Evolutionary conservation across 2,113 vertebrate species (phyloP).

Genomic region (Cephalopterus ornatus): DNA sequence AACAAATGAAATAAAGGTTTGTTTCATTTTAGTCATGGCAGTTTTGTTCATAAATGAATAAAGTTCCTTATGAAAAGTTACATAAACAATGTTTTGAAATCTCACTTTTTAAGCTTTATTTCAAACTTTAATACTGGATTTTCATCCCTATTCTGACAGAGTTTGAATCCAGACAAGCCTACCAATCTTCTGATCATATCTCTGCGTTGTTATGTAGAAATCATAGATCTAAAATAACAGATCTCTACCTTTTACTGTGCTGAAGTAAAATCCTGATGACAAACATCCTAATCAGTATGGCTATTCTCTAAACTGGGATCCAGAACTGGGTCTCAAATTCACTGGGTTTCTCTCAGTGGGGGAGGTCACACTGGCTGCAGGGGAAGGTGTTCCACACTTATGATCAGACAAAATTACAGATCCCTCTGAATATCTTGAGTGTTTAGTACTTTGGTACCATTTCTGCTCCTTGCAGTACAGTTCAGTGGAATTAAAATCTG

Average conservation of each 20-base stretch:
- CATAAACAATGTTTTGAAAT: not conserved
- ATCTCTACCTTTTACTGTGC: not conserved
- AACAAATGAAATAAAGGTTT: not conserved
- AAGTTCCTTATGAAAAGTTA: not conserved
- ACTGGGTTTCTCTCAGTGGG: not conserved
- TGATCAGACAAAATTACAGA: not conserved
- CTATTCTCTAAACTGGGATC: not conserved
- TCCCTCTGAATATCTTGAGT: not conserved
- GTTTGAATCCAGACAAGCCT: not conserved
- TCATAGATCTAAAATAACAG: not conserved
- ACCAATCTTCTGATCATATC: not conserved
- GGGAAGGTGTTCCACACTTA: not conserved
- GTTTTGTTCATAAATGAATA: not conserved
- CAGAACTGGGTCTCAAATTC: not conserved
- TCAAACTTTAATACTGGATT: not conserved
- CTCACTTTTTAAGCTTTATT: not conserved
- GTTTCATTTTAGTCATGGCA: not conserved
- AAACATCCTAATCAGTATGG: not conserved
- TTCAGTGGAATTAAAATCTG: not conserved
- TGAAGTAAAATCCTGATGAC: not conserved
- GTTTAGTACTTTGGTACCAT: not conserved
- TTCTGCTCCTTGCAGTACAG: not conserved
- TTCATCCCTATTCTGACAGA: not conserved
- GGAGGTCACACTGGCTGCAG: not conserved
- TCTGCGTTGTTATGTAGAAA: not conserved